Percentiles rank a stretch among this genome's conserved stretches.
Conservation (phyloP, 2,113 vertebrate species). For the Cheirogaleus medius region DNA sequence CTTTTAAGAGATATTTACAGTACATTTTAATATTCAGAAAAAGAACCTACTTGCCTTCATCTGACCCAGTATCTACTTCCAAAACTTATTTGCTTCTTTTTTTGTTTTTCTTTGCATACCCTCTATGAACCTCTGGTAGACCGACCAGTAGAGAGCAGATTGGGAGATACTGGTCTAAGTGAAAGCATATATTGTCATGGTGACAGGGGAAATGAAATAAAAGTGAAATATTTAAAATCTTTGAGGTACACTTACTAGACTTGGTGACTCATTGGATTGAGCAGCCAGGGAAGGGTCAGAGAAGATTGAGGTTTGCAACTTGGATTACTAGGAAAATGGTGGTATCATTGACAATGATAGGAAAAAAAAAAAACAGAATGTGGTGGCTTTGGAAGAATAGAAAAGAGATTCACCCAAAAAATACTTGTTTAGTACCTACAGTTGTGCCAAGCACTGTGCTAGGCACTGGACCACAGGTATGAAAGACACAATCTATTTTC, state of each 20-base stretch:
- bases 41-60: background rate
- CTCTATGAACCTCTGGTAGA: background rate
- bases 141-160: background rate
- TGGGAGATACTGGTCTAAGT: background rate
- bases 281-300: background rate
- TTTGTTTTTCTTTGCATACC: background rate
- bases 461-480: background rate
- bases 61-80: background rate
- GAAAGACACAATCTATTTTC: background rate
- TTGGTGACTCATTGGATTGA: background rate
- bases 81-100: background rate
- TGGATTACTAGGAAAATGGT: background rate
- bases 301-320: background rate
- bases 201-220: background rate
- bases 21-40: background rate
- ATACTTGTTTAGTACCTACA: background rate
- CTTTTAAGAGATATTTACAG: background rate
- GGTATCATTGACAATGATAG: background rate
- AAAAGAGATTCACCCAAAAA: background rate
- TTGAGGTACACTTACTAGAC: background rate
- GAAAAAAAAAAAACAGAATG: background rate
- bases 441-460: background rate
- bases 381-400: background rate
- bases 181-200: background rate
- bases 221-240: background rate